Evolutionary conservation across 2,113 vertebrate genomes (phyloP), one percentile per base, ranked within the genome.

Genomic region (Lathamus discolor): DNA sequence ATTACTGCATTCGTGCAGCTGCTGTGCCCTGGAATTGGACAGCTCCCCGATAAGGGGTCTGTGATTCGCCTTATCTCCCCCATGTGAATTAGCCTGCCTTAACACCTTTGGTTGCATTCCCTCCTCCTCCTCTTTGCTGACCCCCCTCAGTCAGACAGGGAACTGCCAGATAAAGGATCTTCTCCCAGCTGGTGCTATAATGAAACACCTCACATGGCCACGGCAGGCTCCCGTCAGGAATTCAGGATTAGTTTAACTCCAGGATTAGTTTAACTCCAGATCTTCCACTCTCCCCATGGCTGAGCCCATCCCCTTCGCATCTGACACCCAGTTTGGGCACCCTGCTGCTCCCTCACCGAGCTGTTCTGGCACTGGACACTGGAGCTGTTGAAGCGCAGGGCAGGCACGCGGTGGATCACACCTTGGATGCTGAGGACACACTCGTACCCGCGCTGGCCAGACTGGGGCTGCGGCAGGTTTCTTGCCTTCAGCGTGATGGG

Each of bases 301-400:
- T 24, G 8, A 72, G n/a, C 73, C 86, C 69, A 23, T 44, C 22
- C 86, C 31, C 29, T 35, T 8, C 0, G 6, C 70, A 7, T 54
- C 57, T 12, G 51, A 4, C 11, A 1, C 18, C 37, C 19, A 2
- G 7, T 55, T 55, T 8, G 27, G 74, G 39, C 14, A 3, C 23
- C 61, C 2, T 10, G 23, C 33, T 3, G 1, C 15, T 8, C 29
- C 22, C 99, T 97, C 97, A 99, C 99, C 97, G 99, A 99, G 95
- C 99, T 99, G 97, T 99, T 99, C 98, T 99, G 99, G 97, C 99
- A 99, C 97, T 99, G 99, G 78, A 99, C 99, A 13, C 99, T 99
- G 98, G 99, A 99, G 98, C 99, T 99, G 98, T 99, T 99, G 98
- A 99, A 99, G 95, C 99, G 99, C 69, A 99, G 99, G 48, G 99